Evolutionary conservation across 2,797 vertebrate genomes (phyloP), one percentile per base, ranked within the genome.

Genomic region (Sebastes matsubarae): DNA sequence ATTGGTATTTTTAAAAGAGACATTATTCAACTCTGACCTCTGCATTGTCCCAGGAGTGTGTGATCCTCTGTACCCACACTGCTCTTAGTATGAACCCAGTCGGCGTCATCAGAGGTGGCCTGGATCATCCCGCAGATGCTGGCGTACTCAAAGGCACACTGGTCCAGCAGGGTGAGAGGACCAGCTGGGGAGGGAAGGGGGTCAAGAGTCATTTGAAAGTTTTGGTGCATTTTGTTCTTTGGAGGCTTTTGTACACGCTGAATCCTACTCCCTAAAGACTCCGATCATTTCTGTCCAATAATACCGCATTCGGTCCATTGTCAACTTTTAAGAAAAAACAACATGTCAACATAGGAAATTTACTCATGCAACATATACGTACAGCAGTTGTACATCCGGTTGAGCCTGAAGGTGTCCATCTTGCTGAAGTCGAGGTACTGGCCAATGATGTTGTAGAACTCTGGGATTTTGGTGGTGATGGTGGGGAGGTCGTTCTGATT

Each of bases 381-480:
- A 99, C 97, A 96, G 92, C 98, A 99, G 85, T 97, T 97, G 90
- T 99, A 99, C 97, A 98, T 98, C 74, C 96, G 95, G 87, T 98
- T 98, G 60, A 98, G 92, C 77, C 97, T 95, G 72, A 97, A 86
- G 75, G 95, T 70, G 68, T 99, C 98, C 77, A 95, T 89, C 68
- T 90, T 63, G 65, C 97, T 98, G 92, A 99, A 82, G 90, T 98
- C 98, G 1, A 98, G 88, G 80, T 97, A 97, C 87, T 99, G 98
- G 34, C 98, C 98, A 32, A 99, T 98, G 77, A 98, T 84, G 52
- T 95, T 72, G 82, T 95, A 83, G 90, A 99, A 98, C 1, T 90
- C 96, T 7, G 97, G 95, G 85, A 98, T 98, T 88, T 98, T 98
- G 12, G 97, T 91, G 2, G 97, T 98, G 88, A 99, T 95, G 13